Base-by-base conservation (phyloP, 2,797 vertebrate species). In the Mus spretus region DNA sequence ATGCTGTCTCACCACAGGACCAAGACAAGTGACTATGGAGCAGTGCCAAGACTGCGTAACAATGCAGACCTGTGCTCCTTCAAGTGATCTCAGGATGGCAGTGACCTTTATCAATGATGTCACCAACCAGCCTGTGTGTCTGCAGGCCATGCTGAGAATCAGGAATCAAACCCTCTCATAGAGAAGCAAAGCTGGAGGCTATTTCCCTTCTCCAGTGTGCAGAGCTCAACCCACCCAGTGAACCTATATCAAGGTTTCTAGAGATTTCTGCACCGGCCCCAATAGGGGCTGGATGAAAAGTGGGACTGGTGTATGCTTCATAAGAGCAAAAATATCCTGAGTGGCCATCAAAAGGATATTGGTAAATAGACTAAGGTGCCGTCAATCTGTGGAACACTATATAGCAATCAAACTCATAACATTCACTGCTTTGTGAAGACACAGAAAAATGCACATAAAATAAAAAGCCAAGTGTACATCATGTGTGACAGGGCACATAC, bases 161-260 rank as follows among this genome's bases (percentile, higher is more conserved):
- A 89, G 90, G 80, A 89, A 87, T 95, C 95, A 91, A 92, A 80
- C 44, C 72, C 77, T 86, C 2, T 24, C 7, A 8, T 14, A 90
- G 44, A 84, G 59, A 65, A 67, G 63, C 34, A 53, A 53, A 11
- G 88, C 50, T 22, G 11, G 82, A 63, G 81, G 47, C 26, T 26
- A 50, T 47, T 89, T 79, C 37, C 78, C 44, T 95, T 37, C 81
- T 57, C 84, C 63, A 83, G n/a, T n/a, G n/a, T 28, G 55, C 55
- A 93, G 67, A 85, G 50, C 20, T 34, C 72, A 37, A 50, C 24
- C 7, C 20, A 65, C 22, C 65, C 31, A 59, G 37, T 17, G n/a
- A 86, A 15, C 55, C 12, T 24, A 59, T 70, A 65, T 40, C 15
- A 59, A 44, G 65, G 77, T 59, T 44, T 86, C 93, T 47, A n/a